Conservation (phyloP, 2,888 invertebrate genomes). For the Philhelius pedissequus region DNA sequence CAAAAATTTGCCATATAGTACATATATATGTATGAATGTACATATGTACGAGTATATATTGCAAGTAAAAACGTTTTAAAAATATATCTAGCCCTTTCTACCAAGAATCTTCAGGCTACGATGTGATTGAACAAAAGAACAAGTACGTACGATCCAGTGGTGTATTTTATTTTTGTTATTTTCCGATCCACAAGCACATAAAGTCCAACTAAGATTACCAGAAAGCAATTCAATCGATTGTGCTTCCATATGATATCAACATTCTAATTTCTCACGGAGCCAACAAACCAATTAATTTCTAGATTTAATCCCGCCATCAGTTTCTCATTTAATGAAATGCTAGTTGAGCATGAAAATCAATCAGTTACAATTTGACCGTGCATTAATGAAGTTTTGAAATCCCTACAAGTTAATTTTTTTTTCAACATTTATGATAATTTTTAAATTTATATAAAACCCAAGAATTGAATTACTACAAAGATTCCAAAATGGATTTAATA, state of each 20-base stretch:
- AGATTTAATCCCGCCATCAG: background rate
- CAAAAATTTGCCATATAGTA: too few relatives aligned
- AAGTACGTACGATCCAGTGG: too few relatives aligned
- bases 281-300: background rate
- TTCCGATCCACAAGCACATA: background rate
- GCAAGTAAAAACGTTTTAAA: too few relatives aligned
- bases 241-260: background rate
- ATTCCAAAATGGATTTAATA: background rate
- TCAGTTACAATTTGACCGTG: background rate
- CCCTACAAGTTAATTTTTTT: background rate
- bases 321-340: background rate
- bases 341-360: background rate
- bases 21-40: too few relatives aligned
- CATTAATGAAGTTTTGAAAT: background rate
- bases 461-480: background rate
- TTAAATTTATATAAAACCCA: background rate
- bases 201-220: background rate
- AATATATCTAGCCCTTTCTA: too few relatives aligned
- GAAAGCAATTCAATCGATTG: background rate
- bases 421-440: background rate
- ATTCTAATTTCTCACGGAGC: background rate
- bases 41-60: too few relatives aligned
- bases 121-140: too few relatives aligned
- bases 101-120: too few relatives aligned
- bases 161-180: background rate